Base-by-base conservation (phyloP, 2,888 invertebrate genomes). In the Lycia hirtaria region DNA sequence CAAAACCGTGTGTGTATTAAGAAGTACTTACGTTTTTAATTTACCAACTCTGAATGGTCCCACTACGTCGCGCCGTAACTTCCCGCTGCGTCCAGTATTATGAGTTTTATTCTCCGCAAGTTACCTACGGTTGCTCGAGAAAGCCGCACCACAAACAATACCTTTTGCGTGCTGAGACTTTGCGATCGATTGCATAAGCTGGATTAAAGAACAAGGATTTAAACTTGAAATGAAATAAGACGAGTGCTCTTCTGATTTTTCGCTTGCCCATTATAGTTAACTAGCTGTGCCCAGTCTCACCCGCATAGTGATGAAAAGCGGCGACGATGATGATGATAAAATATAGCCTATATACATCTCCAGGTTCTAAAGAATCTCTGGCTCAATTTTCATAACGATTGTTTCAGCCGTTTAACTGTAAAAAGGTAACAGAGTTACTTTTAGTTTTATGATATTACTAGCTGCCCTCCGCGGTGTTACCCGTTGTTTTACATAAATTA, bases 141-240 rank as follows among this genome's bases (percentile, higher is more conserved):
- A 80, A 86, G 80, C 82, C 75, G 24, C 67, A 72, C 60, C 64
- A 72, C 81, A 84, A 85, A 85, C 80, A 79, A 68, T 60, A 47
- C 59, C 45, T 51, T 24, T 47, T 47, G 38, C 56, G 48, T 38
- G 37, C 40, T 4, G 17, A 44, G 38, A 45, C 30, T 49, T 45
- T n/a, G 20, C 50, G 44, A 44, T 44, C 44, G 43, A 54, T 55
- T 49, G 49, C 30, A 40, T 33, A 15, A 33, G 35, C 35, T 37
- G 47, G 47, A 47, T 47, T 47, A 47, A 19, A 47, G 30, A 47
- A 22, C 20, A 47, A 10, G 45, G 22, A 47, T 33, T 19, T 41
- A 26, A 26, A 17, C 15, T 28, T 28, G 6, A 2, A 17, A 9
- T 14, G 28, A 14, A 37, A 37, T 4, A 19, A 37, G 5, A 10